phyloP scores from a whole-genome alignment of 2,113 vertebrate genomes.

The Chionomys nivalis region DNA sequence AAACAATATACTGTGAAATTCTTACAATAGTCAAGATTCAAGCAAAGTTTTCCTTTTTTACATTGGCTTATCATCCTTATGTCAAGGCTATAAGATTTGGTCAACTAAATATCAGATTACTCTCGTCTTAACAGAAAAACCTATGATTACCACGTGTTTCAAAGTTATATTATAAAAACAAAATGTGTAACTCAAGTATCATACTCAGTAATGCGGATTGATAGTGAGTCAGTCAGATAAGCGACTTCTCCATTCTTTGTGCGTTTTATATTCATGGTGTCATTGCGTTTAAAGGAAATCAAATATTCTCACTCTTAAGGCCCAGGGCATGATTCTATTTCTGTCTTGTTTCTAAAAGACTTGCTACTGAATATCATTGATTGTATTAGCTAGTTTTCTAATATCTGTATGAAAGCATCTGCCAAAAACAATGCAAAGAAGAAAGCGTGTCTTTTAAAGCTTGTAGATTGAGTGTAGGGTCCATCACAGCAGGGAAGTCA shows the following conservation, averaged over 20 bases:
- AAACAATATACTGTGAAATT: slow-evolving; percentile 13
- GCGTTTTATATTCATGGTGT: background rate
- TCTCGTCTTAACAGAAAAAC: background rate
- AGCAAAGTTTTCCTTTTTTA: background rate
- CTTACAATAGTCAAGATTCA: background rate
- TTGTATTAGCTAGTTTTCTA: background rate
- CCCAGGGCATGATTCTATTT: background rate
- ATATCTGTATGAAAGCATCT: background rate
- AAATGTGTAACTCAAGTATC: background rate
- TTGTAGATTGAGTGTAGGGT: background rate
- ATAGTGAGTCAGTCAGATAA: background rate
- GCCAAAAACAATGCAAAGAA: background rate
- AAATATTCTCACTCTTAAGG: background rate
- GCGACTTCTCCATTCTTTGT: background rate
- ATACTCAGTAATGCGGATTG: background rate
- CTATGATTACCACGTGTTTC: background rate
- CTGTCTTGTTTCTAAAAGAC: background rate
- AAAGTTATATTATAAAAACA: background rate
- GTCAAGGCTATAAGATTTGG: background rate
- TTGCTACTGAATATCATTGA: background rate
- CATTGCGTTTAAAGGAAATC: background rate
- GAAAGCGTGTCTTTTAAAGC: background rate
- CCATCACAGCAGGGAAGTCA: background rate
- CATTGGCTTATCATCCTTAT: background rate
- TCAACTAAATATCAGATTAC: background rate